These are phyloP conservation scores for Drosophila trapezifrons DNA, from an alignment of 1,140 invertebrate species.

Conservation along the genomic window DNA sequence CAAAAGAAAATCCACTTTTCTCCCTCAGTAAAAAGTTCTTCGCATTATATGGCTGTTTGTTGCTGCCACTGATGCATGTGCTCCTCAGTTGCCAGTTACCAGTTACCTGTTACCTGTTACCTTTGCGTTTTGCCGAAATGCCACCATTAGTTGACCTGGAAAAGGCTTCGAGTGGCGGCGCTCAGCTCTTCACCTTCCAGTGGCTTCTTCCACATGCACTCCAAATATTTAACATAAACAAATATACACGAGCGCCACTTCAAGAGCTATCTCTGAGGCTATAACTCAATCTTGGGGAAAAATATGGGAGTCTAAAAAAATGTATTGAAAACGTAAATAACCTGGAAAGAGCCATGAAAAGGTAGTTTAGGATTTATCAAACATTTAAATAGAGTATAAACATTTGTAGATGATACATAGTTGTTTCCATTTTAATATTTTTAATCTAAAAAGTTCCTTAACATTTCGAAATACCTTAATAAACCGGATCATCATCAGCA, in stretches of 20 bases:
- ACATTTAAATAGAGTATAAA: no score
- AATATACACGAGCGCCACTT: slow-evolving; percentile 64
- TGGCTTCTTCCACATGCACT: slow-evolving; percentile 63
- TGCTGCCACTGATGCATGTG: slow-evolving; percentile 41
- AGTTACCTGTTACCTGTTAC: slow-evolving; percentile 23
- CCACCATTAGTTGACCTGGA: slow-evolving; percentile 77
- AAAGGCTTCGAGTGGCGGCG: slow-evolving; percentile 55
- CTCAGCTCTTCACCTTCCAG: slow-evolving; percentile 25
- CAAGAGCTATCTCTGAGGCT: slow-evolving; percentile 24
- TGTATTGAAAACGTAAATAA: neutral
- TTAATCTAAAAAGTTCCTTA: no score
- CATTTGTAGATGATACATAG: no score
- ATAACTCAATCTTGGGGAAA: slow-evolving; percentile 2
- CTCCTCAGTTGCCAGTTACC: slow-evolving; percentile 14
- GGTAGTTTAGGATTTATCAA: neutral
- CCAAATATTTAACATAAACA: slow-evolving; percentile 76
- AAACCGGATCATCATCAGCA: slow-evolving; percentile 1
- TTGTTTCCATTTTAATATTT: no score
- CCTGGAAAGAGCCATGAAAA: no score
- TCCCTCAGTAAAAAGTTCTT: slow-evolving; percentile 62
- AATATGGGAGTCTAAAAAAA: neutral
- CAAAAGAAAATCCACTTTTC: slow-evolving; percentile 77
- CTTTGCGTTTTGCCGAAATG: slow-evolving; percentile 60
- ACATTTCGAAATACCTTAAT: neutral
- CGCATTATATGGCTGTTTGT: slow-evolving; percentile 46